A percentile compares a stretch with the other conserved stretches of the same genome.
phyloP scores from a whole-genome alignment of 2,113 vertebrate genomes.

The Oncorhynchus gorbuscha region DNA sequence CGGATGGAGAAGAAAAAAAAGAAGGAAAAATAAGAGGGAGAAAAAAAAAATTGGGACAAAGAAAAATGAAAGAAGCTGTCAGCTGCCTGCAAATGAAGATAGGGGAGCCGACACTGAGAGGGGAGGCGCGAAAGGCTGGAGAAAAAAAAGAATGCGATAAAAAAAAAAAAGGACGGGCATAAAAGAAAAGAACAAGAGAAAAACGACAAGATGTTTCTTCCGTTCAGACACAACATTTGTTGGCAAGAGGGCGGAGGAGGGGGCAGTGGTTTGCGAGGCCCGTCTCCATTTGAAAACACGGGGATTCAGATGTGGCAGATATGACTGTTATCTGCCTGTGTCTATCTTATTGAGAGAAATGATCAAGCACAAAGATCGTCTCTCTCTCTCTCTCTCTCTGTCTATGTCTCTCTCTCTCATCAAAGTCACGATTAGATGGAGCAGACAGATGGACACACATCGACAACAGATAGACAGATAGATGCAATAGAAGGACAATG shows the following conservation, averaged over 20 bases:
- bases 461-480: constrained; percentile 24
- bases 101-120: constrained; percentile 73
- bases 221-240: constrained; percentile 72
- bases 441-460: constrained; percentile 41
- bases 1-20: constrained; percentile 59
- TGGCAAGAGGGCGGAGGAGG: constrained; percentile 42
- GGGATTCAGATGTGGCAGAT: constrained; percentile 75
- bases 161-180: constrained; percentile 26
- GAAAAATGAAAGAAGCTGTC: constrained; percentile 96
- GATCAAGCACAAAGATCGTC: too few relatives aligned
- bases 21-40: constrained; percentile 40
- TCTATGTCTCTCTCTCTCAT: constrained; percentile 4
- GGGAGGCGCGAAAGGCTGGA: constrained; percentile 50
- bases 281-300: constrained; percentile 65
- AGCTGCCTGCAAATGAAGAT: constrained; percentile 90
- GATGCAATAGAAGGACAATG: not conserved
- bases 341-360: constrained; percentile 50
- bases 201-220: constrained; percentile 73
- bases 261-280: constrained; percentile 34
- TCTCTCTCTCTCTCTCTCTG: too few relatives aligned
- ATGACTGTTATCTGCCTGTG: constrained; percentile 75
- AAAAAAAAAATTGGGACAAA: constrained; percentile 79
- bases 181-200: constrained; percentile 66
- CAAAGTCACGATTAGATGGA: constrained; percentile 61
- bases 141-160: not conserved